Conservation (phyloP, 2,113 vertebrate genomes). For the Melierax canorus region DNA sequence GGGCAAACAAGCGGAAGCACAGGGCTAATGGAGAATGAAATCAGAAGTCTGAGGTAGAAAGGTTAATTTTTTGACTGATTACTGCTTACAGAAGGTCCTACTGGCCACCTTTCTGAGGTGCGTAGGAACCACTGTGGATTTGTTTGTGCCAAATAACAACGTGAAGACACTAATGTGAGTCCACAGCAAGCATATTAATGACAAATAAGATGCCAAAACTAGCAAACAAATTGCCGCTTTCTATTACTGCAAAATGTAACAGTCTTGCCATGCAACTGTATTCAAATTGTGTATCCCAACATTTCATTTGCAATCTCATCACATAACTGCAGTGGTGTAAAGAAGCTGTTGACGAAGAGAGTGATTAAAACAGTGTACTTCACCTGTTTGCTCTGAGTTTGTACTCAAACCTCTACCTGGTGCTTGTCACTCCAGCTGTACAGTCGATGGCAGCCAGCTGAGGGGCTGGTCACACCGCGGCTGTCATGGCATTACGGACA, state of each 20-base stretch:
- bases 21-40: background rate
- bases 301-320: background rate
- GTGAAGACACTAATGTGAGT: background rate
- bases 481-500: background rate
- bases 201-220: background rate
- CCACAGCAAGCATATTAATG: background rate
- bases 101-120: background rate
- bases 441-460: background rate
- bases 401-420: background rate
- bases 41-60: background rate
- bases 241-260: background rate
- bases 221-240: background rate
- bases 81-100: background rate
- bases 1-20: background rate
- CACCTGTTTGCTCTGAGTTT: background rate
- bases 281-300: background rate
- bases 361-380: background rate
- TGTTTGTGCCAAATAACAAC: background rate
- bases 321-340: accelerated
- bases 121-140: background rate
- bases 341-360: background rate
- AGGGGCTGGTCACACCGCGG: background rate
- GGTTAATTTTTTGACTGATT: background rate
- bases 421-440: background rate
- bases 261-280: background rate